Evolutionary conservation across 1,140 invertebrate species (phyloP).

Genomic region (Meteorus sp.): DNA sequence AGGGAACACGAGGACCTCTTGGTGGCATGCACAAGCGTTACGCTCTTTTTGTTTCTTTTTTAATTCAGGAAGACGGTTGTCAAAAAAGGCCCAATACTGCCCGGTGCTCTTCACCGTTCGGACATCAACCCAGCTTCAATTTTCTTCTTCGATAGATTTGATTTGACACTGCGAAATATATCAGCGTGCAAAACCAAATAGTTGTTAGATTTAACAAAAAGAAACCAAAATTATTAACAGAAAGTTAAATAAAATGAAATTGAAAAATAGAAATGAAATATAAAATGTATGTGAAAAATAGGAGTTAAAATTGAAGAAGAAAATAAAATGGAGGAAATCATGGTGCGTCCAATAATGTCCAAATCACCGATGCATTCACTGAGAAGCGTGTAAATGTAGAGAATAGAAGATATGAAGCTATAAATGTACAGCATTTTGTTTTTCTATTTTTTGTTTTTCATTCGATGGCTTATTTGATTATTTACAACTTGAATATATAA

Average conservation of each 20-base stretch:
- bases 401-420: constrained; percentile 4
- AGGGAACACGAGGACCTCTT: too few relatives aligned
- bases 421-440: constrained; percentile 20
- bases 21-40: too few relatives aligned
- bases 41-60: neutral
- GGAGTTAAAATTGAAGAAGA: neutral
- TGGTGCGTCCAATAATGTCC: neutral
- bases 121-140: neutral
- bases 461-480: neutral
- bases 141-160: too few relatives aligned
- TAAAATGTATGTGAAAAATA: neutral
- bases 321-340: neutral
- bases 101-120: neutral
- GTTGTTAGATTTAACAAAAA: neutral
- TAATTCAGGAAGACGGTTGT: neutral
- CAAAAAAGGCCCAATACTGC: neutral
- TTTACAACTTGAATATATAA: constrained; percentile 15
- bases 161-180: neutral
- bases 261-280: neutral
- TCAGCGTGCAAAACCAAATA: neutral
- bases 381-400: neutral
- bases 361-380: constrained; percentile 21
- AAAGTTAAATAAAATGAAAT: too few relatives aligned
- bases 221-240: neutral
- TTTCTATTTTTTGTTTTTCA: neutral